phyloP scores from a whole-genome alignment of 2,113 vertebrate species.

The Balaeniceps rex region DNA sequence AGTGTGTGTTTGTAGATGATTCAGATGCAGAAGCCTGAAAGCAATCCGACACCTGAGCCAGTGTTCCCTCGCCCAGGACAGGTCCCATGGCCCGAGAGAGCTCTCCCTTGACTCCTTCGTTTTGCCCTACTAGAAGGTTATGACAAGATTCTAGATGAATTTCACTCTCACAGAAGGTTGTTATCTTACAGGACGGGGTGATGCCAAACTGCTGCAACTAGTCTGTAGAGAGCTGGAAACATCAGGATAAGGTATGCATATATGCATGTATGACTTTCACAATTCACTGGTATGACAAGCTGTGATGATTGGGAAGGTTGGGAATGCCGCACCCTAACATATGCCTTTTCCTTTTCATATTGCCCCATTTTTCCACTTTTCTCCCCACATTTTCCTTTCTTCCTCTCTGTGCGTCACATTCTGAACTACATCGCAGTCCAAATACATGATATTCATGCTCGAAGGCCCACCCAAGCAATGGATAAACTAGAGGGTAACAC shows the following conservation, averaged over 20 bases:
- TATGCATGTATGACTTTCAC: not conserved
- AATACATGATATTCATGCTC: not conserved
- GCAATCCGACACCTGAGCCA: not conserved
- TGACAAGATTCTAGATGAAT: not conserved
- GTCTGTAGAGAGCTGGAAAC: not conserved
- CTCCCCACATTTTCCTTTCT: not conserved
- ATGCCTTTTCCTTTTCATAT: not conserved
- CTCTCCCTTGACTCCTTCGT: not conserved
- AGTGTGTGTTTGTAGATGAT: not conserved
- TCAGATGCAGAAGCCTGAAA: not conserved
- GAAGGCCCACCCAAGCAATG: not conserved
- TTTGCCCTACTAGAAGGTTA: not conserved
- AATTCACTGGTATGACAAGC: not conserved
- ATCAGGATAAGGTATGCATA: not conserved
- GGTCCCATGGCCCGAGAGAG: not conserved
- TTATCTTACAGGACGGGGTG: not conserved
- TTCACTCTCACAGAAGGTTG: not conserved
- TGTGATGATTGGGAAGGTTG: not conserved
- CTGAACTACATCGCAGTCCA: not conserved
- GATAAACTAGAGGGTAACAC: not conserved
- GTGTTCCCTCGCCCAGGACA: not conserved
- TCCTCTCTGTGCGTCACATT: not conserved
- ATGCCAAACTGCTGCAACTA: not conserved
- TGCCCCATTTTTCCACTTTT: not conserved
- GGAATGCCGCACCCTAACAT: not conserved